Evolutionary conservation across 1,140 invertebrate species (phyloP), one percentile per base, ranked within the genome.

Genomic region (Leptoteleia sp.): DNA sequence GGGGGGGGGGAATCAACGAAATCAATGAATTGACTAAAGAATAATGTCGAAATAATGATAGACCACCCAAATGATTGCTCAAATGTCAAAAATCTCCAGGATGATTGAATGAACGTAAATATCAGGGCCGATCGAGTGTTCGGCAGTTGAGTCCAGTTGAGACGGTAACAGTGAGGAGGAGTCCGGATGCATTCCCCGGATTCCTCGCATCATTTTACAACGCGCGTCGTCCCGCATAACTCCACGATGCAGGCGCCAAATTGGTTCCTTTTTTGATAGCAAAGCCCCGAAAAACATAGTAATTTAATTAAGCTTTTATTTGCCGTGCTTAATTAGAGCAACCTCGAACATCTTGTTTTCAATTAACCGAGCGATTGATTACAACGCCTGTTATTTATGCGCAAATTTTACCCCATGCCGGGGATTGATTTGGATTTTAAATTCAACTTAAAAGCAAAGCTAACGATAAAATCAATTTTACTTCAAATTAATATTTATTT

Each of bases 151-250:
- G 22, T 3, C 71, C 22, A 25, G 22, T 25, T 25, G 22, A 25
- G 22, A 6, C 71, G 43, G 75, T 59, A 71, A 43, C 62, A 11
- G 52, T 65, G 57, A 43, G 48, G 57, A 43, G 48, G 25, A 47
- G 73, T 52, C 76, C 79, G 55, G 71, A 73, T 80, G 79, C 83
- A 82, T 86, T 86, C 85, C 72, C 25, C 27, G 77, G 78, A 81
- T 85, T 85, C 83, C 59, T 45, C 37, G 76, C 78, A 77, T 84
- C 81, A 80, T 79, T 83, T 82, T 65, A 72, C 67, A 40, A 33
- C 45, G 35, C 35, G 13, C 45, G 27, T 64, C 48, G 65, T 55
- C 73, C 73, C 65, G 55, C 65, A 76, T 76, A 70, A 70, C 73
- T 68, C 13, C 40, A 61, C 33, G 33, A 65, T 35, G 52, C 42